Base-by-base conservation (phyloP, 2,113 vertebrate genomes). In the Dipodomys spectabilis region DNA sequence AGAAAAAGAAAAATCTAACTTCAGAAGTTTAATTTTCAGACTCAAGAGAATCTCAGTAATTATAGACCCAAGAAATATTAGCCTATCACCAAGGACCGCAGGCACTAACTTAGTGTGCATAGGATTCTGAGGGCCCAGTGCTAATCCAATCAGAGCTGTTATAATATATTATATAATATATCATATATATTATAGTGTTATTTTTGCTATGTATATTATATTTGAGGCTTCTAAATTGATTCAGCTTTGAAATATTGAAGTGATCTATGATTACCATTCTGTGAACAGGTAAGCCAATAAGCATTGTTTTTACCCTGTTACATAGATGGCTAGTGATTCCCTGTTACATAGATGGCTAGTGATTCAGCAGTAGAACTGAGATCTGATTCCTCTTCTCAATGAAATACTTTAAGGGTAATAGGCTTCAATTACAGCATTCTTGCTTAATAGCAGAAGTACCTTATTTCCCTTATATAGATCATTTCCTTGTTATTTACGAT, bases 401-500 rank as follows among this genome's bases (percentile, higher is more conserved):
- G 23, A 82, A 73, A 74, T 74, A 65, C 62, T 92, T 67, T 62
- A 20, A 18, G 64, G 20, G 27, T 68, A 75, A 81, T 25, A 93
- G 13, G 18, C 25, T 91, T 53, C 11, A 53, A n/a, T 4, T 49
- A 8, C 10, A n/a, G 8, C 28, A 10, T 8, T 87, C n/a, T 72
- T 90, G 35, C 45, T 30, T 60, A 28, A 53, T 1, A 83, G 10
- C 25, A 71, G 32, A 35, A 65, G 78, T 16, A 77, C 4, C 7
- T 79, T 79, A 64, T 78, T 87, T 84, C 73, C 72, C 44, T 91
- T 69, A 94, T 73, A 69, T 5, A 39, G 49, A 65, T 44, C 84
- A 44, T 91, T 77, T 93, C 30, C 35, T 77, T 6, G 13, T 79
- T 71, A 80, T 64, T 94, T 82, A 62, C 82, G 86, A 82, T 86